Base-by-base conservation (phyloP, 2,888 invertebrate species). In the Cryptophagus acutangulus region DNA sequence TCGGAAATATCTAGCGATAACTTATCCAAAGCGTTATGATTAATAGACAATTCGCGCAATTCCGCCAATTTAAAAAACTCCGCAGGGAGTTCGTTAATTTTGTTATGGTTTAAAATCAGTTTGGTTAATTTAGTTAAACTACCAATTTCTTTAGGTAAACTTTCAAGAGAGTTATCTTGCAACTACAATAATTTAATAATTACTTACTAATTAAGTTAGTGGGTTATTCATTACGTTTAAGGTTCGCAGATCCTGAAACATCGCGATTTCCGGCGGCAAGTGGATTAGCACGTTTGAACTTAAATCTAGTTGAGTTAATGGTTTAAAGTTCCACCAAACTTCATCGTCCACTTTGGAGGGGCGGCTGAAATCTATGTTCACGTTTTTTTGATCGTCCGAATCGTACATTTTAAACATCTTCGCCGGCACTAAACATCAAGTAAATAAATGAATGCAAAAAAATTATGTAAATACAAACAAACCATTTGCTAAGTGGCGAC, bases 301-400 rank as follows among this genome's bases (percentile, higher is more conserved):
- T 38, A 87, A 72, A 67, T 91, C 88, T 49, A 93, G 74, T 56
- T 79, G 81, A 45, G 78, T 82, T 14, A 93, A 70, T 2, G 86
- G 82, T 54, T 83, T 81, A 58, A 83, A 80, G 63, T 85, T 87
- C 90, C 90, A 90, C 92, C 92, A 93, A 35, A 55, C 41, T 48
- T 75, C 77, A 49, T 78, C 76, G 33, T 76, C 74, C 25, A 76
- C 74, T 28, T 51, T 49, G 35, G 76, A 74, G 3, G 70, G 65
- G 49, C 71, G 71, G 40, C 74, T 67, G 54, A 81, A 78, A 62
- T 82, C 80, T 33, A 81, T 65, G 48, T 73, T 72, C 4, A 71
- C 70, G 31, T 78, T 77, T 51, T 78, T 74, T 10, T 79, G 78
- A 40, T 77, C 76, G 45, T 79, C 78, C 43, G 79, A 67, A 50